Base-by-base conservation (phyloP, 2,113 vertebrate species). In the Percopsis transmontana region DNA sequence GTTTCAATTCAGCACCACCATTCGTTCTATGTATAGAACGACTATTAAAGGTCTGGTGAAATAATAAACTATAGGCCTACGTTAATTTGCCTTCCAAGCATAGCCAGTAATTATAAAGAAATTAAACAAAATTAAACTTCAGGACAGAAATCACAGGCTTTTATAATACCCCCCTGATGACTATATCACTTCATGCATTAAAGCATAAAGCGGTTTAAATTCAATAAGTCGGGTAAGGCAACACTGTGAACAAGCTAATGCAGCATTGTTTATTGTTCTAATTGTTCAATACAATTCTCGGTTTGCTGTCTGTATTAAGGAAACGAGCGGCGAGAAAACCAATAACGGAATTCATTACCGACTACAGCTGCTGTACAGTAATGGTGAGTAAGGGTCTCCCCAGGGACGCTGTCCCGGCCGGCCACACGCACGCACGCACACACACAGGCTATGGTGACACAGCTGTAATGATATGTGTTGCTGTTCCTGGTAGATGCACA, bases 291-390 rank as follows among this genome's bases (percentile, higher is more conserved):
- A 58, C 81, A 58, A 41, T 73, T 61, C 19, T 68, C 42, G 16
- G 64, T 23, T 76, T 53, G 48, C 48, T 67, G 39, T 70, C n/a
- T 71, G 27, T 82, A 66, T 72, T 77, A 76, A 97, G 96, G 96
- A 97, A 90, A 93, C 93, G 64, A 95, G 92, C 90, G 96, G 93
- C 57, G 96, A 97, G 88, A 97, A 97, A 93, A 97, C 96, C 85
- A 97, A 97, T 90, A 97, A 97, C 77, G 95, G 96, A 70, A 97
- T 97, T 81, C 96, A 97, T 88, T 97, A 97, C 90, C 92, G 95
- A 79, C 92, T 97, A 58, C 96, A 97, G 89, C 95, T 97, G 21
- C 95, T 97, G 60, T 97, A 96, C 91, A 96, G 95, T 80, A 97
- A 96, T 48, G 96, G 96, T 97, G 91, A 94, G 92, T 78, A 27